These are phyloP conservation scores for Cactoblastis cactorum DNA, from an alignment of 2,888 invertebrate species.

Conservation along the genomic window DNA sequence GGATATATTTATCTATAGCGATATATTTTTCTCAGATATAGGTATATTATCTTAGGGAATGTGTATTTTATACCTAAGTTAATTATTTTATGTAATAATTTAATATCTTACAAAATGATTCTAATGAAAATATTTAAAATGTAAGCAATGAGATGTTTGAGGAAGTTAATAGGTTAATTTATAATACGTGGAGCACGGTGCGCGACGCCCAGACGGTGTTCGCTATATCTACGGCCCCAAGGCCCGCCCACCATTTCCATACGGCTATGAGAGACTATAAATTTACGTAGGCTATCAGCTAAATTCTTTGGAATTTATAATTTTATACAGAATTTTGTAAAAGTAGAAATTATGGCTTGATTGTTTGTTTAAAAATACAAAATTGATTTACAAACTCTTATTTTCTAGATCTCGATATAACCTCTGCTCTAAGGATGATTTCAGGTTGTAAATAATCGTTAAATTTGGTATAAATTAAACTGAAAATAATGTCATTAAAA, in stretches of 20 bases:
- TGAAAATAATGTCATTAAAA: no score
- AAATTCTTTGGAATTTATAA: conserved; percentile 15
- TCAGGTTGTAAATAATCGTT: no score
- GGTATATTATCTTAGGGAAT: no score
- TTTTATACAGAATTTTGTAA: neutral
- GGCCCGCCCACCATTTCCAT: conserved; percentile 55
- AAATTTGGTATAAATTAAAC: no score
- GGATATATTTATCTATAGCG: no score
- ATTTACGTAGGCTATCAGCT: conserved; percentile 40
- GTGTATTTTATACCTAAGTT: no score
- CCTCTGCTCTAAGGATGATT: no score
- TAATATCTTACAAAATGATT: no score
- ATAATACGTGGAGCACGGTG: conserved; percentile 26
- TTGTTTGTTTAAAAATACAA: neutral
- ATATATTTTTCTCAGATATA: no score
- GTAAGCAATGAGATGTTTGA: conserved; percentile 20
- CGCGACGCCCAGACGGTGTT: conserved; percentile 59
- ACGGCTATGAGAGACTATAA: conserved; percentile 42
- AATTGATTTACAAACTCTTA: no score
- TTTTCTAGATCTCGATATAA: no score
- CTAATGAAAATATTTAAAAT: neutral
- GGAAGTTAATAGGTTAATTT: conserved; percentile 27
- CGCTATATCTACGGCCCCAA: conserved; percentile 49
- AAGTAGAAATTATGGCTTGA: neutral
- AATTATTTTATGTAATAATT: no score